Evolutionary conservation across 2,797 vertebrate species (phyloP), one percentile per base, ranked within the genome.

Genomic region (Hoplostethus atlanticus): DNA sequence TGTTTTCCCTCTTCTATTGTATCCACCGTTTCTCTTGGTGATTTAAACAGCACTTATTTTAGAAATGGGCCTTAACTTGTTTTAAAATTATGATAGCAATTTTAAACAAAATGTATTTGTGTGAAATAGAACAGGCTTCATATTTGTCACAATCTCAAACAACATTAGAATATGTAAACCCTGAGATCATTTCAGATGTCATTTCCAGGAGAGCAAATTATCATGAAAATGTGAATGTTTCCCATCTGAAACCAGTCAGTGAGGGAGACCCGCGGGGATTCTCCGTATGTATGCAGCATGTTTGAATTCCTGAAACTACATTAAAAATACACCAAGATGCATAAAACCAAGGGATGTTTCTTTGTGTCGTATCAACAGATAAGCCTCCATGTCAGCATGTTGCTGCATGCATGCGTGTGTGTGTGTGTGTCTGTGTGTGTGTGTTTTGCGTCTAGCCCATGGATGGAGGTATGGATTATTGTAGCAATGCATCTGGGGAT

Each of bases 151-250:
- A 56, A 54, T 21, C 59, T 64, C 80, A 61, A 71, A 83, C 51
- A 84, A 21, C 56, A 77, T 81, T 73, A 70, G 66, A 89, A 84
- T 87, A 87, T 89, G 88, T 85, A 88, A 89, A 91, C 68, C 44
- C 65, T 76, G 63, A 21, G 66, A 38, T 48, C 77, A 68, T 85
- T 87, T 77, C 85, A 58, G 57, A 79, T 81, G 80, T 77, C 75
- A 71, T 21, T 77, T 84, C 68, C 71, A 50, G 73, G 64, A 58
- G 66, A 80, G 80, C 58, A 92, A 88, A 90, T 91, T 17, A 91
- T 86, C 84, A 75, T 79, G 83, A 21, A 87, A 84, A 92, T 83
- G 75, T 64, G 78, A 89, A 84, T 87, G 67, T 72, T 69, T 60
- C 72, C 74, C 75, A 64, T 86, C 79, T 81, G 71, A 68, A 84